These are phyloP conservation scores for Chouioia cunea DNA, from an alignment of 2,888 invertebrate species.

Conservation along the genomic window DNA sequence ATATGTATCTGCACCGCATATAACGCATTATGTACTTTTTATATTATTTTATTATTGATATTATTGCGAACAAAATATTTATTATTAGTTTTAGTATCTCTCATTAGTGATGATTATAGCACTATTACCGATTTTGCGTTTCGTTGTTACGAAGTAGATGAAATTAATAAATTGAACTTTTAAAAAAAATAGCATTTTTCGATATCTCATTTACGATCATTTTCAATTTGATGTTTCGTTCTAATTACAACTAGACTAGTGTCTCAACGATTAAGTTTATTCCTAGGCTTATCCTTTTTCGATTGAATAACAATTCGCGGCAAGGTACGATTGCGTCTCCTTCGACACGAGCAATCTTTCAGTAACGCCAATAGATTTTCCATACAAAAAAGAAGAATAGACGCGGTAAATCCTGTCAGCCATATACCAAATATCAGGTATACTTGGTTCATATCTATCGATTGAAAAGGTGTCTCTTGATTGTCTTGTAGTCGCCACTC, in stretches of 20 bases:
- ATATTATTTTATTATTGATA: constrained; percentile 48
- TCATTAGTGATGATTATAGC: constrained; percentile 44
- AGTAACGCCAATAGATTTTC: constrained; percentile 22
- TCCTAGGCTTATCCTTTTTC: not conserved
- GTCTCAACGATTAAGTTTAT: no score
- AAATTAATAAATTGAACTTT: constrained; percentile 47
- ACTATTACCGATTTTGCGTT: constrained; percentile 41
- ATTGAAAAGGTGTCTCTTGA: constrained; percentile 36
- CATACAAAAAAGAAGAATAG: constrained; percentile 27
- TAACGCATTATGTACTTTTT: constrained; percentile 45
- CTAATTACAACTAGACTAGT: no score
- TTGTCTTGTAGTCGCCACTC: constrained; percentile 33
- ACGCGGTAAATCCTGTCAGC: constrained; percentile 12
- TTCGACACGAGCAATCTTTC: not conserved
- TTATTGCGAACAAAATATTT: constrained; percentile 47
- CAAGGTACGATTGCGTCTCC: not conserved
- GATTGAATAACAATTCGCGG: not conserved
- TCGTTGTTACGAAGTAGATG: constrained; percentile 42
- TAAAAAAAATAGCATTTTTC: constrained; percentile 18
- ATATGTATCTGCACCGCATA: constrained; percentile 44
- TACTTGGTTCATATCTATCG: constrained; percentile 41
- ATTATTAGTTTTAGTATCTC: constrained; percentile 44
- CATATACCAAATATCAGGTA: constrained; percentile 38
- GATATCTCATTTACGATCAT: no score
- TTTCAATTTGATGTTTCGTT: no score